A percentile compares a stretch with the other conserved stretches of the same genome.
Evolutionary conservation across 1,140 invertebrate genomes (phyloP).

Genomic region (Grapholita molesta): DNA sequence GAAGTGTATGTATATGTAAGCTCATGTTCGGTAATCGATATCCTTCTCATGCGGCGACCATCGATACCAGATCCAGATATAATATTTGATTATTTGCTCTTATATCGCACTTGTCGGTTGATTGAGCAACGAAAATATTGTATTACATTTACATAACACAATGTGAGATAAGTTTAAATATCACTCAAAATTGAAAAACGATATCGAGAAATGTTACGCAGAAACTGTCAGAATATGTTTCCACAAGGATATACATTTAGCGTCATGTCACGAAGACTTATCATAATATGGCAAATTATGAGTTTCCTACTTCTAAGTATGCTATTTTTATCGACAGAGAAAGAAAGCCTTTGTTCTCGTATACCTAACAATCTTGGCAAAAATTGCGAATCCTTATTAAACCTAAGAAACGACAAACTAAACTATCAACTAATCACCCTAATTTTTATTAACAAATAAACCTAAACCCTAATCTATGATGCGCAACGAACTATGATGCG

Average conservation of each 20-base stretch:
- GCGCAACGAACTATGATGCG: too few relatives aligned
- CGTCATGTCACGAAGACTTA: background rate
- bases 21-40: background rate
- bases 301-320: background rate
- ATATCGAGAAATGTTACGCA: slow-evolving; percentile 7
- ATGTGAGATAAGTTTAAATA: slow-evolving; percentile 7
- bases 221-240: slow-evolving; percentile 2
- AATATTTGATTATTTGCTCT: slow-evolving; percentile 12
- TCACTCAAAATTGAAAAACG: slow-evolving; percentile 11
- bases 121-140: slow-evolving; percentile 15
- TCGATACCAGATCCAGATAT: slow-evolving; percentile 14
- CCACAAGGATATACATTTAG: background rate
- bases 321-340: too few relatives aligned
- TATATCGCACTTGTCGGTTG: slow-evolving; percentile 1
- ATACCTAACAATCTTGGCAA: too few relatives aligned
- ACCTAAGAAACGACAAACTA: too few relatives aligned
- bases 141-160: slow-evolving; percentile 16
- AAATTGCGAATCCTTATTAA: too few relatives aligned
- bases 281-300: background rate
- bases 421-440: too few relatives aligned
- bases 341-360: too few relatives aligned
- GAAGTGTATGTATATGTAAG: background rate
- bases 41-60: background rate
- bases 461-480: too few relatives aligned
- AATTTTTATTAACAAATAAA: too few relatives aligned